Percentiles rank a stretch among this genome's conserved stretches.
Evolutionary conservation across 2,888 invertebrate species (phyloP).

Genomic region (Saturnia japonica): DNA sequence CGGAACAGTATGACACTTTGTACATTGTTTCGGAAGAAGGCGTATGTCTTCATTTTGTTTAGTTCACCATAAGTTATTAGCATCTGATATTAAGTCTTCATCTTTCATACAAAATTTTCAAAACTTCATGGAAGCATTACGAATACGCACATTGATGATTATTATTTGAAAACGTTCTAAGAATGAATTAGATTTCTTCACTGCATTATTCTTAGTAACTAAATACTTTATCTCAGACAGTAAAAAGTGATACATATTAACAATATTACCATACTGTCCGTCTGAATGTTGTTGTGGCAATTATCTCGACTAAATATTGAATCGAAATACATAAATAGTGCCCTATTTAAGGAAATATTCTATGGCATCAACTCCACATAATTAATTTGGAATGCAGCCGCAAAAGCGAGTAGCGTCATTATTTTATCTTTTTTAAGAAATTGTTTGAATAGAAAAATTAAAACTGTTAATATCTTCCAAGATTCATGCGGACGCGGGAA

Average conservation of each 20-base stretch:
- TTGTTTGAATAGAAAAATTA: too few relatives aligned
- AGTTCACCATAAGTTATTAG: background rate
- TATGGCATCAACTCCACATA: conserved; percentile 20
- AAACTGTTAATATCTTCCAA: too few relatives aligned
- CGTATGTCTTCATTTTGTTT: background rate
- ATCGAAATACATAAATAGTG: conserved; percentile 29
- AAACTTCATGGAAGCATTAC: too few relatives aligned
- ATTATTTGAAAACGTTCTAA: background rate
- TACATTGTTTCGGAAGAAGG: background rate
- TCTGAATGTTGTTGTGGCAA: conserved; percentile 21
- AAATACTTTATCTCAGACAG: background rate
- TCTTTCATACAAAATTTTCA: too few relatives aligned
- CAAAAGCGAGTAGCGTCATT: background rate
- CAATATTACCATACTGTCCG: background rate
- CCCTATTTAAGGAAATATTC: conserved; percentile 29
- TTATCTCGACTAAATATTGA: conserved; percentile 29
- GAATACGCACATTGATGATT: too few relatives aligned
- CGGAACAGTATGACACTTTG: background rate
- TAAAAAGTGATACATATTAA: background rate
- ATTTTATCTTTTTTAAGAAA: too few relatives aligned
- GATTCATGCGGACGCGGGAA: too few relatives aligned
- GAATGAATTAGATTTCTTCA: background rate
- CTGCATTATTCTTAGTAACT: background rate
- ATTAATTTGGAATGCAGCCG: background rate
- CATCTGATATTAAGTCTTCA: background rate